Conservation (phyloP, 2,113 vertebrate species). For the Porphyrio hochstetteri region DNA sequence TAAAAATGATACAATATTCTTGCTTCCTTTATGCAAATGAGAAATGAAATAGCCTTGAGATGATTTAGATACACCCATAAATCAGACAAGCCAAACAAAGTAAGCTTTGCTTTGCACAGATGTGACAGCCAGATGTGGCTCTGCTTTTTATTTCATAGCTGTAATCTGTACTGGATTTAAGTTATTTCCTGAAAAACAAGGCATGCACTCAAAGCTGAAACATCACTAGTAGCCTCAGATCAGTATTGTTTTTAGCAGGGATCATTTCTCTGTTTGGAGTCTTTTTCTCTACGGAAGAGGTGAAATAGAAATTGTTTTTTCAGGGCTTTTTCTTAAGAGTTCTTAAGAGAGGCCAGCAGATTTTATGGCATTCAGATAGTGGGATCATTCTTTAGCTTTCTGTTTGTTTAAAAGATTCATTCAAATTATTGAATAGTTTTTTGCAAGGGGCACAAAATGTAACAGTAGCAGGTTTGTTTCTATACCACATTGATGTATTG, state of each 20-base stretch:
- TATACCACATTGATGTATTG: not conserved
- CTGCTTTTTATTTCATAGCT: slow-evolving; percentile 64
- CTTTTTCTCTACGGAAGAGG: not conserved
- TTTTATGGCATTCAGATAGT: not conserved
- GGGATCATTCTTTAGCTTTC: not conserved
- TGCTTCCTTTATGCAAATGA: slow-evolving; percentile 32
- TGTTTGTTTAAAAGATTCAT: not conserved
- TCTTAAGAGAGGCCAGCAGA: not conserved
- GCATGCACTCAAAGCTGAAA: not conserved
- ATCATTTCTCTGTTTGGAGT: not conserved
- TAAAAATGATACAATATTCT: not conserved
- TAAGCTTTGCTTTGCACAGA: slow-evolving; percentile 24
- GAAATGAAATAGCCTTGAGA: not conserved
- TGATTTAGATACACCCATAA: slow-evolving; percentile 28
- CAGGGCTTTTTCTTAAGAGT: not conserved
- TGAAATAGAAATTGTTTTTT: not conserved
- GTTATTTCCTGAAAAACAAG: slow-evolving; percentile 42
- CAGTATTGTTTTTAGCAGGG: not conserved
- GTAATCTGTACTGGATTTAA: slow-evolving; percentile 53
- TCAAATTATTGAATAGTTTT: not conserved
- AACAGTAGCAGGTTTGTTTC: not conserved
- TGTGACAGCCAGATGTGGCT: slow-evolving; percentile 61
- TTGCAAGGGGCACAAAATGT: not conserved
- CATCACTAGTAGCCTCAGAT: not conserved
- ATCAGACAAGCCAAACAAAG: slow-evolving; percentile 42